A percentile compares a stretch with the other conserved stretches of the same genome.
phyloP scores from a whole-genome alignment of 2,797 vertebrate genomes.

The Cyclopterus lumpus region DNA sequence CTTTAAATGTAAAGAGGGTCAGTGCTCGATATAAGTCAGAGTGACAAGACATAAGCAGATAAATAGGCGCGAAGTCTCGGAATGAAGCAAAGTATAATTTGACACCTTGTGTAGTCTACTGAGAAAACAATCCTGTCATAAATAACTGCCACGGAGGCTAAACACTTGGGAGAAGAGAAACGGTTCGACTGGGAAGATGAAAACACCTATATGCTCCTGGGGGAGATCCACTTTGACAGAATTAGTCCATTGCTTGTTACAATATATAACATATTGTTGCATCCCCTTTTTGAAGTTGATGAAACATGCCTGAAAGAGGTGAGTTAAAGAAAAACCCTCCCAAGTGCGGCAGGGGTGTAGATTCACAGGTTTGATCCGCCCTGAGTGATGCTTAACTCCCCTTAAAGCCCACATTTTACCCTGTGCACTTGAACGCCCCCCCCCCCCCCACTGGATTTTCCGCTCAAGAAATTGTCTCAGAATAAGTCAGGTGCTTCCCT shows the following conservation, averaged over 20 bases:
- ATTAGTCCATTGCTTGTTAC: slow-evolving; percentile 74
- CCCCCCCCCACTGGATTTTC: slow-evolving; percentile 73
- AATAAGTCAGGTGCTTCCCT: slow-evolving; percentile 75
- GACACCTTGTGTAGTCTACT: slow-evolving; percentile 53
- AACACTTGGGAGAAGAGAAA: slow-evolving; percentile 58
- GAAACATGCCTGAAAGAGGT: slow-evolving; percentile 69
- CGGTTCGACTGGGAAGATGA: slow-evolving; percentile 59
- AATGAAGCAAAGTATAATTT: slow-evolving; percentile 64
- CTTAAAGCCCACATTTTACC: slow-evolving; percentile 74
- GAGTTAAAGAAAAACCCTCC: slow-evolving; percentile 55
- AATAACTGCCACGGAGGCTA: slow-evolving; percentile 71
- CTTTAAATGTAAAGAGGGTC: slow-evolving; percentile 70
- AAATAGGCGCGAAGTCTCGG: slow-evolving; percentile 25
- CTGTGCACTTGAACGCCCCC: slow-evolving; percentile 67
- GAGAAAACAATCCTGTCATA: slow-evolving; percentile 60
- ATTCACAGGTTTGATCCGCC: slow-evolving; percentile 73
- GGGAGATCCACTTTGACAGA: slow-evolving; percentile 74
- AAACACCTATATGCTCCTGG: slow-evolving; percentile 54
- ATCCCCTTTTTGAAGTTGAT: slow-evolving; percentile 68
- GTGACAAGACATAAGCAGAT: slow-evolving; percentile 50
- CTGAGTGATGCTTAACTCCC: slow-evolving; percentile 71
- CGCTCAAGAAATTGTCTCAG: slow-evolving; percentile 60
- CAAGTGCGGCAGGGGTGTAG: slow-evolving; percentile 49
- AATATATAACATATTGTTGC: slow-evolving; percentile 67
- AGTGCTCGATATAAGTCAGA: slow-evolving; percentile 68